Percentiles rank a stretch among this genome's conserved stretches.
Conservation (phyloP, 2,113 vertebrate genomes). For the Myrmophylax atrothorax region DNA sequence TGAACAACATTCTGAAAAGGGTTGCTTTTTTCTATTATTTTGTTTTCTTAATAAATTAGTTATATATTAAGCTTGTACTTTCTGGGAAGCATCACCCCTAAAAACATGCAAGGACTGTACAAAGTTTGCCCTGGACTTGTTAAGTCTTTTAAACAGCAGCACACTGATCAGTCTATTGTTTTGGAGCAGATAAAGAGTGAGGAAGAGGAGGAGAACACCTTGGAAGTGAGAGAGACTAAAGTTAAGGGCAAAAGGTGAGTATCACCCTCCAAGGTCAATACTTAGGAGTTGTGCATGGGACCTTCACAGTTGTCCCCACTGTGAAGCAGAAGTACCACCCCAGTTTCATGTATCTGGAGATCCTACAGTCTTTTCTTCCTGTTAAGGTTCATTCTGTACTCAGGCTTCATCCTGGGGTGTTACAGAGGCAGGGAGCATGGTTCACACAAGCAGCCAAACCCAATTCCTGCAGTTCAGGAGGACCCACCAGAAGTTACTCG, state of each 20-base stretch:
- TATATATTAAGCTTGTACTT: not conserved
- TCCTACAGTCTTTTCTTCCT: not conserved
- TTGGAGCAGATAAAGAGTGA: conserved; percentile 87
- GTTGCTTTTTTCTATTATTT: not conserved
- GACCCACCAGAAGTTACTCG: not conserved
- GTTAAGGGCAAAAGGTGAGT: conserved; percentile 87
- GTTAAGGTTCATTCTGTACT: not conserved
- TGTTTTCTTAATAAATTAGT: not conserved
- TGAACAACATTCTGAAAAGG: not conserved
- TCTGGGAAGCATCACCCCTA: rapidly evolving
- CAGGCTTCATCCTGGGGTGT: not conserved
- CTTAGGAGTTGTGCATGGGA: not conserved
- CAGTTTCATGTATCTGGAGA: rapidly evolving
- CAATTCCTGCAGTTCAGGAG: not conserved
- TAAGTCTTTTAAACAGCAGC: not conserved
- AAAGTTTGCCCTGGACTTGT: rapidly evolving
- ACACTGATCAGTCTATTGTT: not conserved
- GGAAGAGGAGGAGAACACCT: conserved; percentile 89
- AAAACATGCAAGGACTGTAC: too few relatives aligned
- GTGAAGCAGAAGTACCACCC: not conserved
- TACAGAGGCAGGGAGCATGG: not conserved
- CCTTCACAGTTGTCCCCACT: rapidly evolving
- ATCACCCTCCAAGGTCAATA: not conserved
- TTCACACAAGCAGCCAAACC: not conserved
- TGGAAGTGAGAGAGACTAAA: conserved; percentile 87